Conservation (phyloP, 2,113 vertebrate genomes). For the Salvelinus alpinus region DNA sequence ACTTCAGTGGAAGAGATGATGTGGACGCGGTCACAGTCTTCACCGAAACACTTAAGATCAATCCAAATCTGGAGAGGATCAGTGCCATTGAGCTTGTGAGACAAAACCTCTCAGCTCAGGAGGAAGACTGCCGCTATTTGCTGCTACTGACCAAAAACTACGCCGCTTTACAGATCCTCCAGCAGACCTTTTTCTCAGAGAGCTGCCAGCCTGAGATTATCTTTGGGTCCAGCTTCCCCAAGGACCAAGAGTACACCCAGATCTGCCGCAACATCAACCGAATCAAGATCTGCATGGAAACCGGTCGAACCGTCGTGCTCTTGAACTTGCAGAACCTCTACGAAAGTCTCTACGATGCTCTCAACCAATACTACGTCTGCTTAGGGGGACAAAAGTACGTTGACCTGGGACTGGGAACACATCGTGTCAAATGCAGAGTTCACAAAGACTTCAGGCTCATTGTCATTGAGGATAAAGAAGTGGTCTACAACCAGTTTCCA, state of each 20-base stretch:
- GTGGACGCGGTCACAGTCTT: slow-evolving; percentile 80
- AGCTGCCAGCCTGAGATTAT: slow-evolving; percentile 87
- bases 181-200: slow-evolving; percentile 78
- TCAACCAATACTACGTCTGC: slow-evolving; percentile 95
- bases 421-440: slow-evolving; percentile 94
- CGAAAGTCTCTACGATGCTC: slow-evolving; percentile 95
- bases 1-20: slow-evolving; percentile 89
- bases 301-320: slow-evolving; percentile 85
- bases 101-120: slow-evolving; percentile 81
- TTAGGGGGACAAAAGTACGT: slow-evolving; percentile 94
- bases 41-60: slow-evolving; percentile 48
- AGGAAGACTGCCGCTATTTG: slow-evolving; percentile 87
- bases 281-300: slow-evolving; percentile 97
- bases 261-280: slow-evolving; percentile 95
- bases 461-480: slow-evolving; percentile 90
- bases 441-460: slow-evolving; percentile 86
- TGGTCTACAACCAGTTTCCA: slow-evolving; percentile 90
- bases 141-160: slow-evolving; percentile 92
- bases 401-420: slow-evolving; percentile 92
- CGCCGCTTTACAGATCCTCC: slow-evolving; percentile 87
- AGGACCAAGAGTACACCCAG: slow-evolving; percentile 94
- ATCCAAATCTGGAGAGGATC: slow-evolving; percentile 62
- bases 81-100: slow-evolving; percentile 80
- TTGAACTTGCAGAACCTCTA: slow-evolving; percentile 95
- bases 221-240: slow-evolving; percentile 94